Base-by-base conservation (phyloP, 2,888 invertebrate genomes). In the Ophion slaviceki region DNA sequence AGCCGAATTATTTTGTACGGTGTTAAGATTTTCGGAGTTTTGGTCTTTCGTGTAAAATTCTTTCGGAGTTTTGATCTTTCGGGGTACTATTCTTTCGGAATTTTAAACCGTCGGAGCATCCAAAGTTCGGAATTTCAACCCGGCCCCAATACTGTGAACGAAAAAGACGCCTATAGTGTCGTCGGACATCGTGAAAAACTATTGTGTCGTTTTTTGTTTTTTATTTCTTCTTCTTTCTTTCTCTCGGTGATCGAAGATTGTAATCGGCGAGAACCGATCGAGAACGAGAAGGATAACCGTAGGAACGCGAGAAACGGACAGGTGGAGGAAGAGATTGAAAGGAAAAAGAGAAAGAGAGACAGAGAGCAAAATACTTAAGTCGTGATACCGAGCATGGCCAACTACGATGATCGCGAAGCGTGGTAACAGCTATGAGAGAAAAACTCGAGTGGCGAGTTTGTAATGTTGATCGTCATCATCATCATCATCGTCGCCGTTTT, bases 371-470 rank as follows among this genome's bases (percentile, higher is more conserved):
- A 88, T 89, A 91, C 90, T 93, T 93, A 93, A 89, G 87, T 88
- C 88, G 89, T 89, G 90, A 92, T 92, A 88, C 92, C 92, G 91
- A 93, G 92, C 93, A 93, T 93, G 90, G 92, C 93, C 91, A 93
- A 93, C 92, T 93, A 92, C 91, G 90, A 90, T 91, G 92, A 92
- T 93, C 92, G 91, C 90, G 89, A 90, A 94, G 92, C 93, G 93
- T 93, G 93, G 93, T 93, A 92, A 94, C 93, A 93, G 93, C 93
- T 94, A 93, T 66, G 62, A 70, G 47, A 71, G 74, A 64, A 77
- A 81, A 81, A 76, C 40, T 17, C 53, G 47, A 64, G 75, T 28
- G 14, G 47, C 47, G 61, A 75, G 64, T 62, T 75, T 62, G 47
- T 64, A 64, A 62, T 32, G 24, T 64, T 40, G 67, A 45, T 20